phyloP scores from a whole-genome alignment of 2,888 invertebrate species.

The Phasia obesa region DNA sequence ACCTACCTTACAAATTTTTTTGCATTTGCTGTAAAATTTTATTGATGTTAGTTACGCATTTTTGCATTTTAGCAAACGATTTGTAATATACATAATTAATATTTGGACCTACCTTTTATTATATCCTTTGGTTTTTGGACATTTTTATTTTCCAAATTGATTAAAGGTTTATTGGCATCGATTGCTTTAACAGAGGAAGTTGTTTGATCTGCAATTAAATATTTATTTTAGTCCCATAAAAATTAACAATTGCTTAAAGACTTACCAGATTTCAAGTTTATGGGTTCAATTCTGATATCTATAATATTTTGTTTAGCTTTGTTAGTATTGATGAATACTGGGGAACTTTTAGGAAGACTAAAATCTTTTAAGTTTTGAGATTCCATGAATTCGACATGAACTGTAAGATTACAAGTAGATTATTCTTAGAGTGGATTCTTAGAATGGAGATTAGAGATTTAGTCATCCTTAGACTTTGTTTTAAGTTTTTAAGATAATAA shows the following conservation, averaged over 20 bases:
- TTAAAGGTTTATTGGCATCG: background rate
- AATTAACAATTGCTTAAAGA: background rate
- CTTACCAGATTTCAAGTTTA: background rate
- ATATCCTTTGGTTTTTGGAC: background rate
- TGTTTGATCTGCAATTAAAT: background rate
- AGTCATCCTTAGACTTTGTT: too few relatives aligned
- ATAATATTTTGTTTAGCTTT: background rate
- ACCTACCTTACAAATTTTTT: too few relatives aligned
- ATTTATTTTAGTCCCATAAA: background rate
- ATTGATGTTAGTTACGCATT: too few relatives aligned
- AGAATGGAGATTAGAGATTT: too few relatives aligned
- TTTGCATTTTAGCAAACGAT: too few relatives aligned
- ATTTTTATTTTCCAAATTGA: background rate
- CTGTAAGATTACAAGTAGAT: constrained; percentile 15
- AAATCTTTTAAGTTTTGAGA: constrained; percentile 51
- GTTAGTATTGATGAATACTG: background rate
- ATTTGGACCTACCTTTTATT: too few relatives aligned
- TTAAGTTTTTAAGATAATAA: too few relatives aligned
- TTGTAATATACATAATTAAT: too few relatives aligned
- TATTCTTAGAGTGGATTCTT: too few relatives aligned
- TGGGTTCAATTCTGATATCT: background rate
- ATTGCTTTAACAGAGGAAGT: background rate
- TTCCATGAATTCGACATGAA: constrained; percentile 61
- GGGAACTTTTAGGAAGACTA: constrained; percentile 26
- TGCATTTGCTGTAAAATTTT: too few relatives aligned